These are phyloP conservation scores for Tipula vernalis DNA, from an alignment of 2,888 invertebrate species.

Conservation along the genomic window DNA sequence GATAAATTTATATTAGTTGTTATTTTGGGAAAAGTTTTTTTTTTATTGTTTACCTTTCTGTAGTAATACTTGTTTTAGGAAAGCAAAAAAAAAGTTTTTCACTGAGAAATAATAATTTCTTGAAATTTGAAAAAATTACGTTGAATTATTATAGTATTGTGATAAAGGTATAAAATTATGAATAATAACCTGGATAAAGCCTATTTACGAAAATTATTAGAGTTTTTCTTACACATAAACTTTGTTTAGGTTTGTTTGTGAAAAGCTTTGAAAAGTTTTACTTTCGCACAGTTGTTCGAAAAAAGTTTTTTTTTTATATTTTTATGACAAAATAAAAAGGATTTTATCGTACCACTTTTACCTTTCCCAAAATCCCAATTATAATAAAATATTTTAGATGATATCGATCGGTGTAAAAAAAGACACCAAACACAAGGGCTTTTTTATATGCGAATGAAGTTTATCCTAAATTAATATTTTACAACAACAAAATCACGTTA, in stretches of 20 bases:
- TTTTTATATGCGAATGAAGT: no score
- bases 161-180: not conserved
- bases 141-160: not conserved
- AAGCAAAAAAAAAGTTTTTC: not conserved
- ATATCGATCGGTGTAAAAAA: no score
- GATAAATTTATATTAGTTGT: not conserved
- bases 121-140: not conserved
- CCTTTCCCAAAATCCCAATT: not conserved
- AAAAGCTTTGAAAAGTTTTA: not conserved
- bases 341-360: no score
- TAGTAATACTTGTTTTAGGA: not conserved
- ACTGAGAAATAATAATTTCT: not conserved
- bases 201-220: not conserved
- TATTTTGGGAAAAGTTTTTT: not conserved
- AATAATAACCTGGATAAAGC: not conserved
- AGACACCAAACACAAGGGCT: no score
- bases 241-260: not conserved
- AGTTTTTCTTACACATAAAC: not conserved
- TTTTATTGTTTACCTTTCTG: not conserved
- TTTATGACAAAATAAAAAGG: not conserved
- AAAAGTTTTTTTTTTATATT: not conserved
- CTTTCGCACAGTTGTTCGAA: not conserved
- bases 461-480: no score
- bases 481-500: no score
- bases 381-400: no score